Evolutionary conservation across 2,888 invertebrate genomes (phyloP).

Genomic region (Panopea generosa): DNA sequence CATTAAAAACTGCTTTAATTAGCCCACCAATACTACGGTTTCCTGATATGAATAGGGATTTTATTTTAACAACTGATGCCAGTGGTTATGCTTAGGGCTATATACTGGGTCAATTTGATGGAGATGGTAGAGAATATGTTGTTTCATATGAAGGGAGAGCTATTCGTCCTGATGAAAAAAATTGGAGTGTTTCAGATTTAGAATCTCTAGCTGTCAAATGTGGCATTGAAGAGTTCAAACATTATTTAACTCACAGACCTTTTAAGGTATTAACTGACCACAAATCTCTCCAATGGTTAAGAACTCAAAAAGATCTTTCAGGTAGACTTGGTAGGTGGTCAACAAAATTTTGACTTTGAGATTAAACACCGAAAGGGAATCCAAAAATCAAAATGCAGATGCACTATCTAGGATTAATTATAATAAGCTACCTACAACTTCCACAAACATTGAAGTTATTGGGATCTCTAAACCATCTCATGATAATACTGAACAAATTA

Average conservation of each 20-base stretch:
- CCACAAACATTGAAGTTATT: too few relatives aligned
- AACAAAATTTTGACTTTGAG: constrained; percentile 22
- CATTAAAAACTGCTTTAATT: constrained; percentile 12
- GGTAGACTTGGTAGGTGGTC: constrained; percentile 18
- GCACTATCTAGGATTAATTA: constrained; percentile 5
- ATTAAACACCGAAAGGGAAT: too few relatives aligned
- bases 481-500: background rate
- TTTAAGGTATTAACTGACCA: too few relatives aligned
- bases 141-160: constrained; percentile 1
- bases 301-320: too few relatives aligned
- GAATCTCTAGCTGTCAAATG: constrained; percentile 33
- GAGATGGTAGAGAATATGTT: constrained; percentile 1
- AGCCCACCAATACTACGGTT: constrained; percentile 22
- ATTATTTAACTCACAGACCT: too few relatives aligned
- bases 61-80: constrained; percentile 42
- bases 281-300: too few relatives aligned
- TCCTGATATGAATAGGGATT: too few relatives aligned
- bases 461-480: too few relatives aligned
- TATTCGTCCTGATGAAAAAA: constrained; percentile 18
- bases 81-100: constrained; percentile 23
- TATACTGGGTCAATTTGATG: constrained; percentile 32
- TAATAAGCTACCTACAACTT: too few relatives aligned
- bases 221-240: constrained; percentile 13
- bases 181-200: constrained; percentile 20
- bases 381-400: too few relatives aligned